phyloP scores from a whole-genome alignment of 2,797 vertebrate genomes.

The Sebastes baramenuke region DNA sequence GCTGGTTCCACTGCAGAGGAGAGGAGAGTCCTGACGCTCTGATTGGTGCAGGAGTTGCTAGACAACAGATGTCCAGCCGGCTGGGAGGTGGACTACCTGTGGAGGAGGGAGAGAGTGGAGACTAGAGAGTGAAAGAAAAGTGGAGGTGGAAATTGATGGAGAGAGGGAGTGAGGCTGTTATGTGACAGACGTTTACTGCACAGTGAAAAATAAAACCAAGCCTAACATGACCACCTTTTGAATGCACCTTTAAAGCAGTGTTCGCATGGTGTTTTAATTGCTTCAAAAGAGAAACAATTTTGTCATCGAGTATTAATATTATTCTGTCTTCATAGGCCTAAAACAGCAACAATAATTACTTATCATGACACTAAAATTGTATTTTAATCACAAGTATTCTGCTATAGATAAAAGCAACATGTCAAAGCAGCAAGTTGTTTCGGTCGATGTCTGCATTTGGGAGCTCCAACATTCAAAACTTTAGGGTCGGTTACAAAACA shows the following conservation, averaged over 20 bases:
- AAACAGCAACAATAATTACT: background rate
- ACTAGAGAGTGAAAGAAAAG: slow-evolving; percentile 39
- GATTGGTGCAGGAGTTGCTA: slow-evolving; percentile 86
- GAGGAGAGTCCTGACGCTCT: slow-evolving; percentile 74
- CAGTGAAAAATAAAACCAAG: background rate
- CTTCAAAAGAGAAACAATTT: background rate
- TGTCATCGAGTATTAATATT: background rate
- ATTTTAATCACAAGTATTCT: background rate
- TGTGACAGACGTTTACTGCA: slow-evolving; percentile 12
- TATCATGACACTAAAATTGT: too few relatives aligned
- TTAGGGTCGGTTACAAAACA: background rate
- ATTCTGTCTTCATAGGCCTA: background rate
- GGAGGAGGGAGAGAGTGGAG: slow-evolving; percentile 60
- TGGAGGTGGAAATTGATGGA: slow-evolving; percentile 48
- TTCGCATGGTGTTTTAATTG: background rate
- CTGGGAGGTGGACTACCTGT: slow-evolving; percentile 83
- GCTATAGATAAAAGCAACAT: background rate
- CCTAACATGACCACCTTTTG: background rate
- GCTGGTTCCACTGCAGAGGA: slow-evolving; percentile 85
- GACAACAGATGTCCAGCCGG: slow-evolving; percentile 85
- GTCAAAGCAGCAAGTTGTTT: background rate
- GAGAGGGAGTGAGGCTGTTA: background rate
- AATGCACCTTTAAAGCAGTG: background rate
- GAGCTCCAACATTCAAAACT: background rate
- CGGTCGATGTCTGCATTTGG: background rate